Evolutionary conservation across 2,797 vertebrate species (phyloP), one percentile per base, ranked within the genome.

Genomic region (Podarcis lilfordi): DNA sequence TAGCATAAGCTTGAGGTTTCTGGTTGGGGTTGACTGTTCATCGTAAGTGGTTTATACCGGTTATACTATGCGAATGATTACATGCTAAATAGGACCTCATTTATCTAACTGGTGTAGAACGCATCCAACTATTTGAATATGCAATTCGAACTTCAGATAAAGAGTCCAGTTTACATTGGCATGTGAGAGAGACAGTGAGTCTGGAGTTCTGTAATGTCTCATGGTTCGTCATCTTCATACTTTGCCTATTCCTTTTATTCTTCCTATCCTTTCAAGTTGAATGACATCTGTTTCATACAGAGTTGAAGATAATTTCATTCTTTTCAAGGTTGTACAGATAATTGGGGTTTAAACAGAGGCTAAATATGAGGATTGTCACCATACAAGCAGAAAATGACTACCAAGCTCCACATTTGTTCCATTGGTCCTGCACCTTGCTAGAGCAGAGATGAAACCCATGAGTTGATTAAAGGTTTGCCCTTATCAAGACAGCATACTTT

Each of bases 271-370:
- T 85, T 76, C 66, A 40, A 81, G 40, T 69, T 81, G 79, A 89
- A 85, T 68, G 71, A 80, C 69, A 55, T 85, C 68, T 85, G 50
- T 85, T 85, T 80, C 80, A 66, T 32, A 81, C 78, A 68, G 55
- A 85, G 40, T 27, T 81, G 32, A 76, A 89, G 79, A 76, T 85
- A 89, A 55, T 85, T 81, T 55, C 35, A 85, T 85, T 76, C 59
- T 32, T 81, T 64, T 81, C 71, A 75, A 32, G 25, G 43, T 66
- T 74, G 25, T 81, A 64, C 7, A 68, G 69, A 76, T 76, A 85
- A 55, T 8, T 61, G 50, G 43, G 29, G n/a, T 50, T 55, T 72
- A 72, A 32, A 27, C 32, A 64, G 27, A 78, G 66, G 50, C 72
- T 88, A 78, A 84, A 78, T 79, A 21, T 11, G 59, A 61, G 64